A percentile compares a stretch with the other conserved stretches of the same genome.
Conservation (phyloP, 1,140 invertebrate species). For the Stegodyphus mimosarum region DNA sequence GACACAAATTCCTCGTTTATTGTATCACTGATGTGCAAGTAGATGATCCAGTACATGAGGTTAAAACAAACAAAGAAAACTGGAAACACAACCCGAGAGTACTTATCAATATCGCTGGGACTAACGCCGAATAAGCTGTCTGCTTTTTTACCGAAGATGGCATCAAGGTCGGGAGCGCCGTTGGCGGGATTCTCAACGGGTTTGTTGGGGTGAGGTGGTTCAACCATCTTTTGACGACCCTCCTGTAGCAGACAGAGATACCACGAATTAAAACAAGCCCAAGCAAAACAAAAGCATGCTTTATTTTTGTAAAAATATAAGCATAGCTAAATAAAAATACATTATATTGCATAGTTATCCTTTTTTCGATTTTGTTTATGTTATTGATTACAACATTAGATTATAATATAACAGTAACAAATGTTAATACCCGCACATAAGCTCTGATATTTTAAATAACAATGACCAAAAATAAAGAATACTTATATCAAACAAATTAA, state of each 20-base stretch:
- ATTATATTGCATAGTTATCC: neutral
- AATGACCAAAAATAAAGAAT: too few species aligned
- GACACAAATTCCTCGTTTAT: constrained; percentile 89
- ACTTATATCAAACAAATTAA: too few species aligned
- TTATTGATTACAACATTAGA: neutral
- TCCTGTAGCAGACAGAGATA: constrained; percentile 74
- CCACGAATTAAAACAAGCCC: constrained; percentile 46
- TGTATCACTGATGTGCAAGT: constrained; percentile 93
- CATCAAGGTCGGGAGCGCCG: constrained; percentile 71
- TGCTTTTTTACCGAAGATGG: constrained; percentile 78
- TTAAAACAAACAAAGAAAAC: constrained; percentile 98
- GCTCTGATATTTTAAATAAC: too few species aligned
- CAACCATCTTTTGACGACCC: constrained; percentile 93
- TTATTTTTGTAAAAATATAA: constrained; percentile 27
- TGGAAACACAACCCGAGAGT: constrained; percentile 93
- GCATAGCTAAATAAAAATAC: constrained; percentile 17
- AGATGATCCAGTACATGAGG: constrained; percentile 98
- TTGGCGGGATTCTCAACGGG: constrained; percentile 91
- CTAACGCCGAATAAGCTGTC: constrained; percentile 90
- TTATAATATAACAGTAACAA: neutral
- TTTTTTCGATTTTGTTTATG: neutral
- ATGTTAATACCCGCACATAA: neutral
- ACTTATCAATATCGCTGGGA: constrained; percentile 96
- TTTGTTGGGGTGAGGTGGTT: constrained; percentile 86
- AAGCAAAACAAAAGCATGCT: constrained; percentile 38